phyloP scores from a whole-genome alignment of 2,797 vertebrate genomes.

The Sebastes nivosus region DNA sequence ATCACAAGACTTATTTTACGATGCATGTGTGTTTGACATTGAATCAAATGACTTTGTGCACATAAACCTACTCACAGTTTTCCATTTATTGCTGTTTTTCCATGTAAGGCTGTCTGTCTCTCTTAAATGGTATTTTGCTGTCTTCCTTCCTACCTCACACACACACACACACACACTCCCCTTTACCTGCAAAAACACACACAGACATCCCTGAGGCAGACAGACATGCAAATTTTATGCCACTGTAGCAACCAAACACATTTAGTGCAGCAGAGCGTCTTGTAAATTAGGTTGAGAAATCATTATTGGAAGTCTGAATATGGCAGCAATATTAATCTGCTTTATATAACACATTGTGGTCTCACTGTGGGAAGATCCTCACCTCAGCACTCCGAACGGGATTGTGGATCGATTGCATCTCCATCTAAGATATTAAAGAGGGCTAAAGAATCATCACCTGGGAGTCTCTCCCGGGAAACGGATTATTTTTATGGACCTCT shows the following conservation, averaged over 20 bases:
- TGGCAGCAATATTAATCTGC: slow-evolving; percentile 55
- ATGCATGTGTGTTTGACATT: not conserved
- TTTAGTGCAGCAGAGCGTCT: slow-evolving; percentile 9
- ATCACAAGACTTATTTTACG: not conserved
- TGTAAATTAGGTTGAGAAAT: slow-evolving; percentile 54
- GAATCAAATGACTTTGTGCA: not conserved
- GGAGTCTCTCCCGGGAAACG: slow-evolving; percentile 27
- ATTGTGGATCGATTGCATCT: slow-evolving; percentile 64
- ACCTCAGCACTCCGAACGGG: slow-evolving; percentile 49
- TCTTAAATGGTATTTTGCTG: not conserved
- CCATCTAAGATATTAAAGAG: slow-evolving; percentile 68
- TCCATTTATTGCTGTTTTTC: not conserved
- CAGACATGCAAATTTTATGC: not conserved
- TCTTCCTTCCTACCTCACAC: not conserved
- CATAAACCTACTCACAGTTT: not conserved
- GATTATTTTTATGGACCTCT: slow-evolving; percentile 37
- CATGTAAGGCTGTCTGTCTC: not conserved
- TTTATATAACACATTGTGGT: slow-evolving; percentile 44
- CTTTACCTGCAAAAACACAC: not conserved
- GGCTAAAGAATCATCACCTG: slow-evolving; percentile 43
- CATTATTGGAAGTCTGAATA: slow-evolving; percentile 54
- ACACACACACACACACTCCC: not conserved
- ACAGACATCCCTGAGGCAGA: not conserved
- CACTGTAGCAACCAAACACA: not conserved
- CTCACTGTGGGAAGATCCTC: slow-evolving; percentile 70